Percentiles rank a stretch among this genome's conserved stretches.
Evolutionary conservation across 1,140 invertebrate species (phyloP).

Genomic region (Pseudomyrmex concolor): DNA sequence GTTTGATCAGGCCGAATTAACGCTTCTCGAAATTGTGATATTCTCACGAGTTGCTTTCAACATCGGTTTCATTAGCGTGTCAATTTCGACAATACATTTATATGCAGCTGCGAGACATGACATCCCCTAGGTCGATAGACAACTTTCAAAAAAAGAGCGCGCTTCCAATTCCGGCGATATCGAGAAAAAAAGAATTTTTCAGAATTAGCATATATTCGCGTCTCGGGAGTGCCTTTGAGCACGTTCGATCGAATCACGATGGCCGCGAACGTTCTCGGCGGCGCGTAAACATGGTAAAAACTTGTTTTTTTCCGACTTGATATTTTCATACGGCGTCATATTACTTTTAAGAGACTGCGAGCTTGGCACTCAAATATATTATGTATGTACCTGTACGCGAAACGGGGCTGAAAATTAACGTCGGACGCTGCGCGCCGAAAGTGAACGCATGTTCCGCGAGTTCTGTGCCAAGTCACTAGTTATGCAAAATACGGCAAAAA

Average conservation of each 20-base stretch:
- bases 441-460: slow-evolving; percentile 3
- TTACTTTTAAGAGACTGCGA: background rate
- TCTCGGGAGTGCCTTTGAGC: background rate
- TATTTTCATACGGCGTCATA: slow-evolving; percentile 10
- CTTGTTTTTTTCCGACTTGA: background rate
- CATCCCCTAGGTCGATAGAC: too few species aligned
- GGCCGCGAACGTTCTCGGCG: background rate
- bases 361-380: slow-evolving; percentile 30
- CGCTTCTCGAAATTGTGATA: slow-evolving; percentile 2
- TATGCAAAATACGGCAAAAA: slow-evolving; percentile 53
- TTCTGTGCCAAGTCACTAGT: slow-evolving; percentile 24
- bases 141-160: too few species aligned
- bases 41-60: background rate
- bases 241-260: background rate
- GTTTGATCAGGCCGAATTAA: slow-evolving; percentile 22
- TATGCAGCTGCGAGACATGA: too few species aligned
- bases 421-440: slow-evolving; percentile 8
- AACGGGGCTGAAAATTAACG: slow-evolving; percentile 36
- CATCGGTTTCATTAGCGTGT: slow-evolving; percentile 20
- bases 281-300: background rate
- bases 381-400: background rate
- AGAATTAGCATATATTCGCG: background rate
- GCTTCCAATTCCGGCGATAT: too few species aligned
- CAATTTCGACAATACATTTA: background rate
- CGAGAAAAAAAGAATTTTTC: background rate